A percentile compares a stretch with the other conserved stretches of the same genome.
These are phyloP conservation scores for Globodera ellingtonae DNA, from an alignment of 1,140 invertebrate species.

Conservation along the genomic window DNA sequence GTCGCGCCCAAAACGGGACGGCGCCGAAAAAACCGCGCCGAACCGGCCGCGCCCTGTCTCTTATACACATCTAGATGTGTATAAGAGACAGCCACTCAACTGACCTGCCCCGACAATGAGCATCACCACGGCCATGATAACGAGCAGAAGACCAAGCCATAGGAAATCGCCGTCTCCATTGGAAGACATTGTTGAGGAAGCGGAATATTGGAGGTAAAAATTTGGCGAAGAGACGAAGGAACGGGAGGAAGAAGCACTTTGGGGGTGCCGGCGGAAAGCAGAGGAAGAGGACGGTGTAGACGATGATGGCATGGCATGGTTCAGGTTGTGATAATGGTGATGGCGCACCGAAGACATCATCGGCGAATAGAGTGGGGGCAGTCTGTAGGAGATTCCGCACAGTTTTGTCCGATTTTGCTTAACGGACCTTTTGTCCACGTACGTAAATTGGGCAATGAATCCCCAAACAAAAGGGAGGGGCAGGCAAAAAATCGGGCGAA, in stretches of 20 bases:
- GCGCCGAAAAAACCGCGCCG: too few species aligned
- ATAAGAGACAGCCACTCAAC: too few species aligned
- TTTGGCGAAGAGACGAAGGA: not conserved
- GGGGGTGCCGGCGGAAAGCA: not conserved
- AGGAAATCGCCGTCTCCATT: not conserved
- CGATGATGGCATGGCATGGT: not conserved
- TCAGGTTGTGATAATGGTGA: not conserved
- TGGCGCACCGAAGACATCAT: not conserved
- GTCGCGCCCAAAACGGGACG: too few species aligned
- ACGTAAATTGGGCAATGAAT: too few species aligned
- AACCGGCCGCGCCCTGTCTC: too few species aligned
- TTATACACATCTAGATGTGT: too few species aligned
- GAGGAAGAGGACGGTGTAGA: not conserved
- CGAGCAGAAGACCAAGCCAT: slow-evolving; percentile 22
- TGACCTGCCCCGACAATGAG: slow-evolving; percentile 14
- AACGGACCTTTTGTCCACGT: too few species aligned
- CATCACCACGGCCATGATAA: slow-evolving; percentile 21
- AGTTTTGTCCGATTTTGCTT: too few species aligned
- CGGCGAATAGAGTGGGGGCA: too few species aligned
- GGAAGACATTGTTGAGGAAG: slow-evolving; percentile 6
- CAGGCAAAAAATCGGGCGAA: too few species aligned
- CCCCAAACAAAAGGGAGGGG: too few species aligned
- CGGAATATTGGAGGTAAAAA: not conserved
- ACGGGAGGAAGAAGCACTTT: not conserved
- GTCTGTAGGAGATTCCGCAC: too few species aligned